These are phyloP conservation scores for Poeciliopsis paucimaculata DNA, from an alignment of 2,797 vertebrate species.

Conservation along the genomic window DNA sequence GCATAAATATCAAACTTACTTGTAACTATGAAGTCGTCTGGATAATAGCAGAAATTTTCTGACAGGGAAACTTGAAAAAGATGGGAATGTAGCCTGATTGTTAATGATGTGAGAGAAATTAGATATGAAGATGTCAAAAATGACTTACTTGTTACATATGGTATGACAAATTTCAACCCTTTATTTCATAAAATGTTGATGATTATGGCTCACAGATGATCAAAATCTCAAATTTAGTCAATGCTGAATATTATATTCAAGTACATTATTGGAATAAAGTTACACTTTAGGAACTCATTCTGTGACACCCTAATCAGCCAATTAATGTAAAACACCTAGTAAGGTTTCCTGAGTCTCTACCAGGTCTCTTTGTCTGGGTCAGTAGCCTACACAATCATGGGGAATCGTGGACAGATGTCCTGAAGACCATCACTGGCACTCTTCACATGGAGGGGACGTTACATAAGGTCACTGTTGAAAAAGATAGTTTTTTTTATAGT, in stretches of 20 bases:
- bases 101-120: background rate
- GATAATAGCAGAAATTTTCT: slow-evolving; percentile 30
- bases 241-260: no score
- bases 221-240: background rate
- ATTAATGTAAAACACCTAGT: no score
- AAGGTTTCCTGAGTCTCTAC: no score
- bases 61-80: slow-evolving; percentile 30
- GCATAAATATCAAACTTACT: slow-evolving; percentile 33
- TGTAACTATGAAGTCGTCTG: slow-evolving; percentile 45
- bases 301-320: no score
- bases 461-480: background rate
- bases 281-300: no score
- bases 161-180: background rate
- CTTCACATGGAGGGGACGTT: background rate
- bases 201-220: background rate
- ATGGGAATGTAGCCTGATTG: slow-evolving; percentile 1
- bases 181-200: background rate
- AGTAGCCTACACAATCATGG: no score
- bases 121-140: background rate
- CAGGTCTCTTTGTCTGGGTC: no score
- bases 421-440: background rate
- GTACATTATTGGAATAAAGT: background rate
- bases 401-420: background rate
- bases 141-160: background rate
- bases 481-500: background rate